These are phyloP conservation scores for Tylochromis polylepis DNA, from an alignment of 2,113 vertebrate species.

Conservation along the genomic window DNA sequence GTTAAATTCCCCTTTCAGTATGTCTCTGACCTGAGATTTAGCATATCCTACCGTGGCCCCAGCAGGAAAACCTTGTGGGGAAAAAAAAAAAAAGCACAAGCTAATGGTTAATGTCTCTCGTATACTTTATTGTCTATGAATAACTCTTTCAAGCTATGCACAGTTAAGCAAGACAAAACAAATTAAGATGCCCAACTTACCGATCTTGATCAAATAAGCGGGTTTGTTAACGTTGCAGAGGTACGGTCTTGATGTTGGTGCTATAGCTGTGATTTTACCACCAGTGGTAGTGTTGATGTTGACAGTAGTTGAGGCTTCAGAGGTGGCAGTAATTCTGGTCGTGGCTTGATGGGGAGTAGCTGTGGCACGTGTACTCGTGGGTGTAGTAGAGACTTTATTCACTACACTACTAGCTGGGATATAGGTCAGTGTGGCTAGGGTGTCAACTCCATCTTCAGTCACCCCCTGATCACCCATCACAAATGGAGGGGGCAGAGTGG, in stretches of 20 bases:
- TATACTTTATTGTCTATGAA: neutral
- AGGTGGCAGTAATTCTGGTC: neutral
- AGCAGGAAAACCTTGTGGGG: constrained; percentile 80
- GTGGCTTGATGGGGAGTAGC: constrained; percentile 25
- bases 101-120: neutral
- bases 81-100: neutral
- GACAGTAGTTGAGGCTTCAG: constrained; percentile 19
- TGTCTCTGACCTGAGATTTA: constrained; percentile 81
- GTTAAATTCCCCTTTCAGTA: constrained; percentile 84
- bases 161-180: neutral
- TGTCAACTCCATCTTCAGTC: constrained; percentile 45
- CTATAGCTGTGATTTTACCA: constrained; percentile 45
- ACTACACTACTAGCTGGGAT: constrained; percentile 33
- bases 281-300: constrained; percentile 25
- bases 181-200: constrained; percentile 66
- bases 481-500: constrained; percentile 17
- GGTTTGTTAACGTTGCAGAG: constrained; percentile 81
- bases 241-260: constrained; percentile 74
- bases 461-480: constrained; percentile 55
- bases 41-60: constrained; percentile 81
- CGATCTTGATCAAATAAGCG: constrained; percentile 79
- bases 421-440: constrained; percentile 34
- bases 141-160: neutral
- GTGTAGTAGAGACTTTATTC: constrained; percentile 2
- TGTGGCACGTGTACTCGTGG: constrained; percentile 36